Conservation (phyloP, 2,888 invertebrate genomes). For the Trichacis sp. region DNA sequence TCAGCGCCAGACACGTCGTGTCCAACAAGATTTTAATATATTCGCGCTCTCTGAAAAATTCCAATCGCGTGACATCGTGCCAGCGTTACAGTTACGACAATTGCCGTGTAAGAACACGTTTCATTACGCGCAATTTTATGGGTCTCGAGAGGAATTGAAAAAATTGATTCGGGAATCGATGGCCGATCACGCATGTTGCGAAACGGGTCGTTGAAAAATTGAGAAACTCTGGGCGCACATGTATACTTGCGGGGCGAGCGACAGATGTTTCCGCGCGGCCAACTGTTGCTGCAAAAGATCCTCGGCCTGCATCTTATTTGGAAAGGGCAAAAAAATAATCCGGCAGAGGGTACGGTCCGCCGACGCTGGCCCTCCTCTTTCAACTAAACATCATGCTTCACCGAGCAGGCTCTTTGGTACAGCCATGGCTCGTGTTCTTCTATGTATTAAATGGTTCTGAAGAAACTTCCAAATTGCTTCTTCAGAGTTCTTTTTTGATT, state of each 20-base stretch:
- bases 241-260: slow-evolving; percentile 56
- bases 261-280: slow-evolving; percentile 66
- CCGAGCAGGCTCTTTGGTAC: too few species aligned
- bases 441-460: too few species aligned
- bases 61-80: neutral
- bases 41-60: neutral
- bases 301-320: neutral
- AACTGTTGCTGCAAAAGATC: slow-evolving; percentile 57
- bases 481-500: too few species aligned
- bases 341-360: too few species aligned
- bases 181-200: neutral
- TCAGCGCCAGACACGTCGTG: too few species aligned
- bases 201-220: slow-evolving; percentile 42
- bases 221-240: slow-evolving; percentile 60
- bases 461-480: too few species aligned
- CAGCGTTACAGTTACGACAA: slow-evolving; percentile 6
- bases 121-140: too few species aligned
- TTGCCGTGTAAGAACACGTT: neutral
- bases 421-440: too few species aligned
- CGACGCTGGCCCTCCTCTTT: too few species aligned
- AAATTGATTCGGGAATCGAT: neutral
- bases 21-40: neutral
- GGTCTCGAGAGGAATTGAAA: neutral
- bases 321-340: too few species aligned
- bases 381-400: too few species aligned